A percentile compares a stretch with the other conserved stretches of the same genome.
These are phyloP conservation scores for Phalacrocorax carbo DNA, from an alignment of 2,113 vertebrate genomes.

Conservation along the genomic window DNA sequence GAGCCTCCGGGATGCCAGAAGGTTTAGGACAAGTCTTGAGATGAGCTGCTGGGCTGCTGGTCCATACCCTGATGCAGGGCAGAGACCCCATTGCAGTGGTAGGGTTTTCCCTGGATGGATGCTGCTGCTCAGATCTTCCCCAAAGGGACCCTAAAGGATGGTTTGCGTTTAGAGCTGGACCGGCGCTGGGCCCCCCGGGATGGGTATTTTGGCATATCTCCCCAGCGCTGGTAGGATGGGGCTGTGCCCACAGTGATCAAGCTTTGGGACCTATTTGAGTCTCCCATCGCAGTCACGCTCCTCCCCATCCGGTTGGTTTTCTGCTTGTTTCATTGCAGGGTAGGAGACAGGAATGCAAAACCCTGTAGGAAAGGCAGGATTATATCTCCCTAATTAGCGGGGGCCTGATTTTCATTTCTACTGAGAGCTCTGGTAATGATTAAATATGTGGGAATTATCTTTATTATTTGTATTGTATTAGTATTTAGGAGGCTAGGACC, in stretches of 20 bases:
- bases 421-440: slow-evolving; percentile 4
- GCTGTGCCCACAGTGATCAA: background rate
- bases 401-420: slow-evolving; percentile 9
- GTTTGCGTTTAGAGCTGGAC: rapidly evolving
- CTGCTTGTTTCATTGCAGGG: background rate
- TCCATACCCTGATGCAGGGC: background rate
- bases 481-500: background rate
- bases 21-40: background rate
- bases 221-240: background rate
- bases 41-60: background rate
- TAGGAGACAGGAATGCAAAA: background rate
- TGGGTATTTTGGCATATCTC: background rate
- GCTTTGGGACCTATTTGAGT: background rate
- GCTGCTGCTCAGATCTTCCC: background rate
- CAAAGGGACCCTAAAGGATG: background rate
- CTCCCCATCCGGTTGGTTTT: background rate
- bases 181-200: rapidly evolving
- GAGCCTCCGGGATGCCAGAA: background rate
- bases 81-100: background rate
- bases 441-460: slow-evolving; percentile 31
- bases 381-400: slow-evolving; percentile 35
- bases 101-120: background rate
- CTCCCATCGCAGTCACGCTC: background rate
- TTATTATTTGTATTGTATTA: slow-evolving; percentile 21
- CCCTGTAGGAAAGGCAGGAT: slow-evolving; percentile 4